Evolutionary conservation across 2,113 vertebrate species (phyloP), one percentile per base, ranked within the genome.

Genomic region (Gila orcuttii): DNA sequence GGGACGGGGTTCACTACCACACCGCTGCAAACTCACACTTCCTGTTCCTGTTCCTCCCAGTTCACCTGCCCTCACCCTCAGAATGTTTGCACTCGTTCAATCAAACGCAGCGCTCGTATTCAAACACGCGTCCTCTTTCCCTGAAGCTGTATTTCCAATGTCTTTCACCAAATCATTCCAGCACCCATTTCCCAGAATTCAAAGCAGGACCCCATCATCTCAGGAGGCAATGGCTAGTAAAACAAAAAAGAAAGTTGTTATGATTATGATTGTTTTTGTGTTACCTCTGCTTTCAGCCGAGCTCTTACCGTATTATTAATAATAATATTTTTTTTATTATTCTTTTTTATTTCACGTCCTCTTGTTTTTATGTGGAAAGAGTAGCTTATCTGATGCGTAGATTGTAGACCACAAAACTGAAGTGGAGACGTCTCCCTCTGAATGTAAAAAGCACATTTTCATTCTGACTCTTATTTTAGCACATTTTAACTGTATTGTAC

Each of bases 141-240:
- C 28, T 28, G 64, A 82, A 25, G 33, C 79, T 68, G 45, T 62
- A 13, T 39, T 21, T 69, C 19, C 45, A 87, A 66, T 42, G 62
- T 76, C 77, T 84, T 39, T 80, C 75, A 75, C 69, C 50, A 66
- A 64, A 33, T 92, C 92, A 92, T 93, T 93, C 93, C 92, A 93
- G 90, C 86, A 80, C 88, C 86, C 89, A 91, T 86, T 85, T 92
- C 86, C 88, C 62, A 55, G 47, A 87, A 42, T 66, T 85, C 84
- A 90, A 90, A 92, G 90, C 93, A 91, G 91, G 92, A 93, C 23
- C 86, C 74, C 94, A 92, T 91, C 95, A 94, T 94, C 97, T 98
- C 96, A 96, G 96, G 96, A 96, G 96, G 94, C 93, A 91, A 91
- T 94, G 93, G 94, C 95, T 95, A 96, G 96, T 94, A 93, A 94